Evolutionary conservation across 2,113 vertebrate genomes (phyloP), one percentile per base, ranked within the genome.

Genomic region (Excalfactoria chinensis): DNA sequence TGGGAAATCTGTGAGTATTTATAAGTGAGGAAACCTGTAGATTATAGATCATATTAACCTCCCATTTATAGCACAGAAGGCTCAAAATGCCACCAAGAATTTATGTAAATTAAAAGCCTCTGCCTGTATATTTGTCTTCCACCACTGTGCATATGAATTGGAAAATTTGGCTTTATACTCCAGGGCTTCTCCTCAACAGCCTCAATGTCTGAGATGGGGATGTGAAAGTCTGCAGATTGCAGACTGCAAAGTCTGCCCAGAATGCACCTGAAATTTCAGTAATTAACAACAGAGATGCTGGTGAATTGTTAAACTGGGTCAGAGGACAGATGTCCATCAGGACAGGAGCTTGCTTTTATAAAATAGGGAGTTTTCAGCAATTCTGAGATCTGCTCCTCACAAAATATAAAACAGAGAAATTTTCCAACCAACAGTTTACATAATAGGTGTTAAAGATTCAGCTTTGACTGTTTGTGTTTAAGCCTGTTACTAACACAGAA

Each of bases 81-180:
- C 81, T 87, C 73, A 58, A 92, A 96, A 88, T 0, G 22, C 80
- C 66, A 89, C 14, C 79, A 53, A 94, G 17, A 34, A 46, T 69
- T 94, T 86, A 88, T 89, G 92, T 63, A 92, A 93, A 92, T 93
- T 75, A 17, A 77, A 68, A 79, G 40, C n/a, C 53, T 93, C 43
- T 60, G 53, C 53, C 64, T 75, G 8, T 51, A 20, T 80, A 44
- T 90, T 78, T 90, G 46, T 64, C 62, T 90, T 41, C 44, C 17
- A 93, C 37, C 32, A 51, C 49, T 67, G 53, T 86, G 86, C 70
- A 79, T 73, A 63, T 35, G 90, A 93, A 88, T 85, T 70, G 59
- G 46, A 80, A 93, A 93, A 88, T 80, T 68, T 74, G 15, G 41
- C 37, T 91, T 88, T 93, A 63, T 83, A 93, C 37, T 37, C 46